These are phyloP conservation scores for Meteorus sp. DNA, from an alignment of 1,140 invertebrate species.

Conservation along the genomic window DNA sequence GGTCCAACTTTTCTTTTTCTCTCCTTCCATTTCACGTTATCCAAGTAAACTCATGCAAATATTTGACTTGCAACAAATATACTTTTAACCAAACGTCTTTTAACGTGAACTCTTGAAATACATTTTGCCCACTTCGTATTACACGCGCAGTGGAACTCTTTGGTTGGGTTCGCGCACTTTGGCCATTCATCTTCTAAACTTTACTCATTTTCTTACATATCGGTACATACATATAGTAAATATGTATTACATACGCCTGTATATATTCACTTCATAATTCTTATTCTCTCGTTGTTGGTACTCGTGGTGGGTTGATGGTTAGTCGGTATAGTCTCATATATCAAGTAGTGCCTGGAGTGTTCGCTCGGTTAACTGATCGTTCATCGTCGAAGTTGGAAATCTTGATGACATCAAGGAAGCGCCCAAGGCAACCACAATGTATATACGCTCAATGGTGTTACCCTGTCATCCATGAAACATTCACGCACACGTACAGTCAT, in stretches of 20 bases:
- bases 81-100: no score
- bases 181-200: conserved; percentile 7
- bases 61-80: no score
- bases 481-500: no score
- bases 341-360: conserved; percentile 24
- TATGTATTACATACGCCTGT: no score
- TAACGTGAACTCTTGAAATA: neutral
- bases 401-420: neutral
- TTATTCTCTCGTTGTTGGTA: conserved; percentile 22
- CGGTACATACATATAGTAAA: no score
- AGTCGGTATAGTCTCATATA: no score
- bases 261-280: conserved; percentile 27
- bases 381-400: conserved; percentile 3
- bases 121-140: neutral
- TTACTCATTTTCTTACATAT: neutral
- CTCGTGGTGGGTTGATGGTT: no score
- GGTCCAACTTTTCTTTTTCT: no score
- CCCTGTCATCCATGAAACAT: no score
- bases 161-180: neutral
- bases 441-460: no score
- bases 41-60: no score
- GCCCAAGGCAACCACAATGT: neutral
- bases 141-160: neutral
- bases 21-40: no score
- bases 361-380: conserved; percentile 27